phyloP scores from a whole-genome alignment of 30 jellyfish, hydroid and myxozoan genomes.

The Chironex yamaguchii region DNA sequence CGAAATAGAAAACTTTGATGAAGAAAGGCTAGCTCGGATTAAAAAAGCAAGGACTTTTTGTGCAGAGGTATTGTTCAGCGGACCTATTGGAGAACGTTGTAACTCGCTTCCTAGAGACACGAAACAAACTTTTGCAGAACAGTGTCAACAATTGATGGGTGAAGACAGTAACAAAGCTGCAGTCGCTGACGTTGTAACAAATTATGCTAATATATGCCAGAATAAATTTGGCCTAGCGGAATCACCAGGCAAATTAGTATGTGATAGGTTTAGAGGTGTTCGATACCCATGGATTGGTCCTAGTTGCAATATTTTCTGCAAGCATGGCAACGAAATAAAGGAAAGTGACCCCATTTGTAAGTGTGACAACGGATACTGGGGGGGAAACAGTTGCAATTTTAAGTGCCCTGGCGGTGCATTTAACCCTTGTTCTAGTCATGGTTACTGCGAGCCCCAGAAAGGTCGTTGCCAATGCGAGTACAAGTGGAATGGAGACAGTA shows the following conservation, averaged over 20 bases:
- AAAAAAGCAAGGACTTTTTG: slow-evolving; percentile 38
- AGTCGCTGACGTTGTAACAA: too few species aligned
- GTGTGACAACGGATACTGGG: slow-evolving; percentile 71
- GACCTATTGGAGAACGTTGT: slow-evolving; percentile 55
- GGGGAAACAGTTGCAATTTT: slow-evolving; percentile 30
- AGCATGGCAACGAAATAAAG: slow-evolving; percentile 10
- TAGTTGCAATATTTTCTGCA: slow-evolving; percentile 45
- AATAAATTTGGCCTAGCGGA: too few species aligned
- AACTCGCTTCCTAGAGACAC: not conserved
- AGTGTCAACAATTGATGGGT: too few species aligned
- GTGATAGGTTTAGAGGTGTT: too few species aligned
- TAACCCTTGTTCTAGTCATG: slow-evolving; percentile 67
- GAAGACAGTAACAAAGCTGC: too few species aligned
- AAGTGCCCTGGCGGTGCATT: slow-evolving; percentile 63
- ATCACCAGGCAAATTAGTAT: too few species aligned
- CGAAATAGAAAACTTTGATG: slow-evolving; percentile 4
- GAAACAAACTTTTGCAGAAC: slow-evolving; percentile 42
- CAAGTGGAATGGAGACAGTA: slow-evolving; percentile 63
- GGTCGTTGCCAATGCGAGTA: slow-evolving; percentile 54
- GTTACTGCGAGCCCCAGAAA: slow-evolving; percentile 38
- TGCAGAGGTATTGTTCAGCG: slow-evolving; percentile 22
- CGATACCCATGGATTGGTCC: too few species aligned
- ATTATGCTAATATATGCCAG: too few species aligned
- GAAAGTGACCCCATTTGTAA: slow-evolving; percentile 36
- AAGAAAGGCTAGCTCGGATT: slow-evolving; percentile 24